Evolutionary conservation across 2,797 vertebrate genomes (phyloP).

Genomic region (Parotocinclus haroldoi): DNA sequence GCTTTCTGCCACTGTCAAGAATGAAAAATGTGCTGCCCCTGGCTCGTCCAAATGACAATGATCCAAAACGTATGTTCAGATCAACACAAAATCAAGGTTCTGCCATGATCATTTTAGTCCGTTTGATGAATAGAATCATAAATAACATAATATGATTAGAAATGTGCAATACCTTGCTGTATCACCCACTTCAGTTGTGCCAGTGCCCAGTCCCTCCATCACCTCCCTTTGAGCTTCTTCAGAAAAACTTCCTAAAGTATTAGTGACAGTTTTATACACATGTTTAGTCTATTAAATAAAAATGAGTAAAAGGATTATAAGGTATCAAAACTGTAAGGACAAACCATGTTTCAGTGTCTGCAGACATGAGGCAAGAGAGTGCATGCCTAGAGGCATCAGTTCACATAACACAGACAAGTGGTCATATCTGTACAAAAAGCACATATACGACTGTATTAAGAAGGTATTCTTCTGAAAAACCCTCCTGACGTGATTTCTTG

Average conservation of each 20-base stretch:
- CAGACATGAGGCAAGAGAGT: constrained; percentile 86
- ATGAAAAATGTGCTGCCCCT: too few species aligned
- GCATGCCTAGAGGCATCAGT: constrained; percentile 86
- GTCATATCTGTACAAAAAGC: constrained; percentile 71
- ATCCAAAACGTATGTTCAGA: too few species aligned
- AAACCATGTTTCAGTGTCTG: constrained; percentile 79
- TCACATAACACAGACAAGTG: constrained; percentile 94
- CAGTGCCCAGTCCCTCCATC: constrained; percentile 50
- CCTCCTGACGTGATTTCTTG: neutral
- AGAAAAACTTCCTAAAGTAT: constrained; percentile 47
- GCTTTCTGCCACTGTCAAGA: too few species aligned
- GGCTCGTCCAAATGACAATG: too few species aligned
- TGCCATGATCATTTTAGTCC: too few species aligned
- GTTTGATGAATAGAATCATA: too few species aligned
- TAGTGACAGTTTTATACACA: neutral
- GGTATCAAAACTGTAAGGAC: constrained; percentile 1
- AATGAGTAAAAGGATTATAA: neutral
- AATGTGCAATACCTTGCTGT: constrained; percentile 55
- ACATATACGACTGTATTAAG: neutral
- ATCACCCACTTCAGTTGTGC: constrained; percentile 63
- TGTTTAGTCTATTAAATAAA: neutral
- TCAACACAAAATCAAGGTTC: too few species aligned
- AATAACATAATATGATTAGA: too few species aligned
- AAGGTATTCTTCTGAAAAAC: neutral
- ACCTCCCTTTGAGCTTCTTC: constrained; percentile 53